These are phyloP conservation scores for Galemys pyrenaicus DNA, from an alignment of 2,113 vertebrate species.

Conservation along the genomic window DNA sequence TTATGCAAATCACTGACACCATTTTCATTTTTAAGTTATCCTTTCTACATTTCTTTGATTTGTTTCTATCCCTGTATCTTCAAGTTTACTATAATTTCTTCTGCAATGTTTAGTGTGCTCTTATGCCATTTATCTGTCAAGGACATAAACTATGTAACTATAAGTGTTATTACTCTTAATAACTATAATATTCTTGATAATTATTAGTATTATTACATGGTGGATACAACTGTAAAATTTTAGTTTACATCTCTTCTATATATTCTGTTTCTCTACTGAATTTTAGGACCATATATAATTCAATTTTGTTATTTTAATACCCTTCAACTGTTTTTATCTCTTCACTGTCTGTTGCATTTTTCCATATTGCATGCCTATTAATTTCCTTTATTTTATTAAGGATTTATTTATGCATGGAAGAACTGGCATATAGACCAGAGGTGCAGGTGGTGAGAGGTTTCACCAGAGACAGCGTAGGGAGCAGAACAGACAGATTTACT, in stretches of 20 bases:
- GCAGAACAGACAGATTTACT: no score
- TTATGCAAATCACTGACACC: background rate
- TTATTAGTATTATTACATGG: background rate
- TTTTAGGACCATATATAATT: background rate
- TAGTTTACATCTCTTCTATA: background rate
- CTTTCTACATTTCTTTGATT: background rate
- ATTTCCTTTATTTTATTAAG: no score
- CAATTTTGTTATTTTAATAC: background rate
- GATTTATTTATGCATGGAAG: no score
- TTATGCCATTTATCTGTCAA: background rate
- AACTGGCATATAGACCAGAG: no score
- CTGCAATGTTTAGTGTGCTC: background rate
- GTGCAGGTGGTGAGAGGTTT: no score
- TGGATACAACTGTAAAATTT: background rate
- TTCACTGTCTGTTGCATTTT: background rate
- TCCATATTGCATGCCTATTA: background rate
- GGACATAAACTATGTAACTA: background rate
- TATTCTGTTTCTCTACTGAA: background rate
- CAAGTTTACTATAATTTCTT: background rate
- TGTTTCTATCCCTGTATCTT: background rate
- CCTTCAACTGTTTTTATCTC: background rate
- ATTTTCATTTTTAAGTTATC: background rate
- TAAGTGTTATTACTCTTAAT: background rate
- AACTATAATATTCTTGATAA: no score
- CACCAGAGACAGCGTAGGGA: no score